phyloP scores from a whole-genome alignment of 2,797 vertebrate species.

The Helicolenus hilgendorfi region DNA sequence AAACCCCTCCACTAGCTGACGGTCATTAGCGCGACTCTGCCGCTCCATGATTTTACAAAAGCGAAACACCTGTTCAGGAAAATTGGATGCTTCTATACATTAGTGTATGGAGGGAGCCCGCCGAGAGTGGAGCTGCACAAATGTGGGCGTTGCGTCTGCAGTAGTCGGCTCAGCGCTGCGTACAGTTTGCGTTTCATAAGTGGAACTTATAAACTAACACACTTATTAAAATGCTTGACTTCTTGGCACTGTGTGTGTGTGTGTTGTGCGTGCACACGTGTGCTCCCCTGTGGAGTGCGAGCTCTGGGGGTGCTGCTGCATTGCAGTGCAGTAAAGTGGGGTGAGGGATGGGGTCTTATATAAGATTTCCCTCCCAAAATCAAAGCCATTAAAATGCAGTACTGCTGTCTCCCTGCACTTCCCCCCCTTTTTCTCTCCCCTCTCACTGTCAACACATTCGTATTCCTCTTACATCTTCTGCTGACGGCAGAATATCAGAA shows the following conservation, averaged over 20 bases:
- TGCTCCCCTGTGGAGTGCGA: slow-evolving; percentile 31
- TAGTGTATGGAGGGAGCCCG: background rate
- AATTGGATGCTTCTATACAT: background rate
- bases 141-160: slow-evolving; percentile 67
- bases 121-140: background rate
- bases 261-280: background rate
- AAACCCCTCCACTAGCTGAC: background rate
- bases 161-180: slow-evolving; percentile 11
- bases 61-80: background rate
- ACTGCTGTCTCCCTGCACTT: background rate
- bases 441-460: slow-evolving; percentile 26
- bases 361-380: slow-evolving; percentile 82
- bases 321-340: slow-evolving; percentile 77
- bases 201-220: slow-evolving; percentile 15
- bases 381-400: slow-evolving; percentile 65
- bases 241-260: slow-evolving; percentile 11
- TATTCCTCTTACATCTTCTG: background rate
- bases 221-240: slow-evolving; percentile 11
- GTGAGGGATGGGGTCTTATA: slow-evolving; percentile 77
- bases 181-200: slow-evolving; percentile 32
- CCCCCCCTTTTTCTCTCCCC: background rate
- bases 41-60: background rate
- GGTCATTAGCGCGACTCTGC: background rate
- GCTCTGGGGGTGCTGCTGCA: slow-evolving; percentile 83
- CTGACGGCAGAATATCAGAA: background rate